These are phyloP conservation scores for Takifugu ocellatus DNA, from an alignment of 2,797 vertebrate genomes.

Conservation along the genomic window DNA sequence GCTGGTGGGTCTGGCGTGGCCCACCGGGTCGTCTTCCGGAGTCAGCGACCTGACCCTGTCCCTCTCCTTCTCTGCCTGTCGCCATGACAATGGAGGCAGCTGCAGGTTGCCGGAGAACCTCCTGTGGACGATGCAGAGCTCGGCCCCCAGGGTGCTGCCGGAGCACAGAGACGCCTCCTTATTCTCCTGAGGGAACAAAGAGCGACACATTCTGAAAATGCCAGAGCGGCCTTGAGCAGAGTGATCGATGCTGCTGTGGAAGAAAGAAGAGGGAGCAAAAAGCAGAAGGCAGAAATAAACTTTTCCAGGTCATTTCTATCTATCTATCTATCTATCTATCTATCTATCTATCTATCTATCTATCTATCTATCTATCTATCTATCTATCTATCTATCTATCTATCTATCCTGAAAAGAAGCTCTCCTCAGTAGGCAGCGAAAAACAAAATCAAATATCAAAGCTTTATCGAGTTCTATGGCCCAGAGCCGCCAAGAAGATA, in stretches of 20 bases:
- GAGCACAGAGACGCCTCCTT: conserved; percentile 74
- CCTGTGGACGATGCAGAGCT: conserved; percentile 85
- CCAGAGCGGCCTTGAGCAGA: no score
- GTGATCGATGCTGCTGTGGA: no score
- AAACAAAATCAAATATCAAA: not conserved
- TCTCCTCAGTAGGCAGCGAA: not conserved
- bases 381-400: no score
- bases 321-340: no score
- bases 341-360: no score
- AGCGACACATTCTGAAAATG: not conserved
- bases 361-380: no score
- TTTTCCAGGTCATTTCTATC: no score
- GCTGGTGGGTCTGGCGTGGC: conserved; percentile 81
- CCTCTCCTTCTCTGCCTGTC: conserved; percentile 82
- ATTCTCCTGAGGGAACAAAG: conserved; percentile 65
- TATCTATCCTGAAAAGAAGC: not conserved
- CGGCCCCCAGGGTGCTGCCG: conserved; percentile 81
- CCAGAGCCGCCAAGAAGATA: conserved; percentile 20
- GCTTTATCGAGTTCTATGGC: not conserved
- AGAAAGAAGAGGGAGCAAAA: not conserved
- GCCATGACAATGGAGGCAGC: conserved; percentile 88
- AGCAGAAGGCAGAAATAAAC: no score
- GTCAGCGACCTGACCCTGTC: conserved; percentile 66
- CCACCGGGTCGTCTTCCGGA: conserved; percentile 78
- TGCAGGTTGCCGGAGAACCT: conserved; percentile 90